Evolutionary conservation across 2,113 vertebrate genomes (phyloP).

Genomic region (Erythrocebus patas): DNA sequence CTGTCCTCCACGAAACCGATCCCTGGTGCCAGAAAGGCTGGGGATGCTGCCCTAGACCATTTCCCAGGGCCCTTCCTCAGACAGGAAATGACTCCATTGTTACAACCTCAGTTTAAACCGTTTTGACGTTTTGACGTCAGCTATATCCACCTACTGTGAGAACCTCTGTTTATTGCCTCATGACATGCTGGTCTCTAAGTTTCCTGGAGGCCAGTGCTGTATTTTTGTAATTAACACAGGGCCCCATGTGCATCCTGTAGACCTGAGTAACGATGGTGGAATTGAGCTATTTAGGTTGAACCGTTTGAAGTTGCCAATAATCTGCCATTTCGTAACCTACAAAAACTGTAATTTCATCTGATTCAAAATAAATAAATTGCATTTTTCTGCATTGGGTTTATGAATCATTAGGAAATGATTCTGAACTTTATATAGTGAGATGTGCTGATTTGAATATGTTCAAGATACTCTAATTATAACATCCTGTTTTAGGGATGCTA

Average conservation of each 20-base stretch:
- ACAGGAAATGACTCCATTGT: neutral
- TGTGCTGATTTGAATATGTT: neutral
- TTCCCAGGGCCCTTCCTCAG: neutral
- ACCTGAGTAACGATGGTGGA: neutral
- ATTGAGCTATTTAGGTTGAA: neutral
- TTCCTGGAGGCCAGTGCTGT: accelerated
- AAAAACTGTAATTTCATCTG: neutral
- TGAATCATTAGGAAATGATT: neutral
- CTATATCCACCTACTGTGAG: too few relatives aligned
- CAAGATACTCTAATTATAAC: neutral
- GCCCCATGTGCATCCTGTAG: accelerated
- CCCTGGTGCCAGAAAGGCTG: too few relatives aligned
- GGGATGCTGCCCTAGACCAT: too few relatives aligned
- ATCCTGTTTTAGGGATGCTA: too few relatives aligned
- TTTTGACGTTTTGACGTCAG: too few relatives aligned
- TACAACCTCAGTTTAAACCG: neutral
- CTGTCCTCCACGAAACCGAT: too few relatives aligned
- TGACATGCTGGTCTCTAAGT: too few relatives aligned
- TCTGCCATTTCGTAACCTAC: neutral
- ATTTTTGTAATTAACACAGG: neutral
- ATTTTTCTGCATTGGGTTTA: neutral
- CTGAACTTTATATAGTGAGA: neutral
- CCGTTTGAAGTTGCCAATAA: neutral
- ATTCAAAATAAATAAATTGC: neutral
- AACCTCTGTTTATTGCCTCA: neutral